Evolutionary conservation across 1,140 invertebrate species (phyloP).

Genomic region (Harpegnathos saltator): DNA sequence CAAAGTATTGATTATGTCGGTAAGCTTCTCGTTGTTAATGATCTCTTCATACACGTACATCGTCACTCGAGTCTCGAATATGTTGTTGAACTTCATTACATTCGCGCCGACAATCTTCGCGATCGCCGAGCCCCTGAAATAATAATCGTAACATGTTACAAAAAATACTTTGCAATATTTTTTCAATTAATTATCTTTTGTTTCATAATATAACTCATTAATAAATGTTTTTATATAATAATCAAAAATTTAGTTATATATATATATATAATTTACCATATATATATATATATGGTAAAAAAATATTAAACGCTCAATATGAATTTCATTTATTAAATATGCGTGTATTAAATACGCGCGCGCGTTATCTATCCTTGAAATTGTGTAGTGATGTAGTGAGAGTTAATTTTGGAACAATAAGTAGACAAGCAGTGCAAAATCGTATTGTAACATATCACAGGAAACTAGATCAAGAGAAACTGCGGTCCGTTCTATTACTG

Average conservation of each 20-base stretch:
- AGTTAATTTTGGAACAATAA: constrained; percentile 59
- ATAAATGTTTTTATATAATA: background rate
- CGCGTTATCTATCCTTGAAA: background rate
- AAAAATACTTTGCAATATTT: constrained; percentile 5
- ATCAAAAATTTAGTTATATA: no score
- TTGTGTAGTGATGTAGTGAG: background rate
- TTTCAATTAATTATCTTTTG: background rate
- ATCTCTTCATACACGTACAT: constrained; percentile 94
- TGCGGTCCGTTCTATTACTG: background rate
- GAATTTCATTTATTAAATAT: constrained; percentile 20
- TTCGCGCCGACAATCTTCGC: constrained; percentile 92
- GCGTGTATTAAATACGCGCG: background rate
- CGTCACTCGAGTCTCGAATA: constrained; percentile 88
- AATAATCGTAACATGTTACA: background rate
- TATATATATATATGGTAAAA: background rate
- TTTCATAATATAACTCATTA: background rate
- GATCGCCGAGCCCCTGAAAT: constrained; percentile 92
- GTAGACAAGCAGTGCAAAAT: constrained; percentile 12
- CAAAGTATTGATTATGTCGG: constrained; percentile 92
- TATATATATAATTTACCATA: background rate
- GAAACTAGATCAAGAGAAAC: constrained; percentile 27
- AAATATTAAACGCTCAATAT: no score
- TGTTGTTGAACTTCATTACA: constrained; percentile 87
- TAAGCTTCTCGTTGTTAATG: constrained; percentile 90
- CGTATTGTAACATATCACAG: background rate